Evolutionary conservation across 1,140 invertebrate genomes (phyloP).

Genomic region (Megathymus violae): DNA sequence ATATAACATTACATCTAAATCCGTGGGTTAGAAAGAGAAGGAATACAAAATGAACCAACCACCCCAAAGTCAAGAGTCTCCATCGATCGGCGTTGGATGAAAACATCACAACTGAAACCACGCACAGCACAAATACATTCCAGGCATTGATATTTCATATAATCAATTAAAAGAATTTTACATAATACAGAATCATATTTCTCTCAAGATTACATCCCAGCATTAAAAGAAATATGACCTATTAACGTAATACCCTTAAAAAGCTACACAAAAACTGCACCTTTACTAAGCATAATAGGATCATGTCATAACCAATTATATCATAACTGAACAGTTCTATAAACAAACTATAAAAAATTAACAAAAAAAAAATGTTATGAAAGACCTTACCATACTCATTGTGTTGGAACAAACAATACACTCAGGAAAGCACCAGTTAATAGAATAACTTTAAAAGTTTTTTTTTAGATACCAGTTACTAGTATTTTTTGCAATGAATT

Average conservation of each 20-base stretch:
- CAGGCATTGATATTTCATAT: slow-evolving; percentile 11
- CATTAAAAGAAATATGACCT: slow-evolving; percentile 18
- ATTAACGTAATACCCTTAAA: slow-evolving; percentile 32
- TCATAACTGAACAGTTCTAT: slow-evolving; percentile 78
- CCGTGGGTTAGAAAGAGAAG: slow-evolving; percentile 62
- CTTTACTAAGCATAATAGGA: slow-evolving; percentile 58
- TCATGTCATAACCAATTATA: slow-evolving; percentile 80
- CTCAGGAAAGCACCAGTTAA: slow-evolving; percentile 49
- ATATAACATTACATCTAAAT: slow-evolving; percentile 56
- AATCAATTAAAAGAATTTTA: slow-evolving; percentile 18
- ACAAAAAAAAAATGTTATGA: slow-evolving; percentile 62
- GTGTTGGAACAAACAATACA: slow-evolving; percentile 71
- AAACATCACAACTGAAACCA: slow-evolving; percentile 45
- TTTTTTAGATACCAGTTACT: slow-evolving; percentile 40
- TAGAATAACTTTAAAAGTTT: slow-evolving; percentile 57
- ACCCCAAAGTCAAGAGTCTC: slow-evolving; percentile 76
- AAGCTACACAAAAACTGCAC: slow-evolving; percentile 50
- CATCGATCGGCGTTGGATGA: slow-evolving; percentile 68
- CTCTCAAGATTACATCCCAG: slow-evolving; percentile 9
- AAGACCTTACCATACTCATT: slow-evolving; percentile 78
- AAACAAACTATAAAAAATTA: slow-evolving; percentile 64
- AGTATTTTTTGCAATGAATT: slow-evolving; percentile 54
- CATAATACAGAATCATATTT: slow-evolving; percentile 34
- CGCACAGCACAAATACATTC: slow-evolving; percentile 26
- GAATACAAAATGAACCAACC: slow-evolving; percentile 60